Evolutionary conservation across 2,888 invertebrate species (phyloP).

Genomic region (Chromoteleia sp.): DNA sequence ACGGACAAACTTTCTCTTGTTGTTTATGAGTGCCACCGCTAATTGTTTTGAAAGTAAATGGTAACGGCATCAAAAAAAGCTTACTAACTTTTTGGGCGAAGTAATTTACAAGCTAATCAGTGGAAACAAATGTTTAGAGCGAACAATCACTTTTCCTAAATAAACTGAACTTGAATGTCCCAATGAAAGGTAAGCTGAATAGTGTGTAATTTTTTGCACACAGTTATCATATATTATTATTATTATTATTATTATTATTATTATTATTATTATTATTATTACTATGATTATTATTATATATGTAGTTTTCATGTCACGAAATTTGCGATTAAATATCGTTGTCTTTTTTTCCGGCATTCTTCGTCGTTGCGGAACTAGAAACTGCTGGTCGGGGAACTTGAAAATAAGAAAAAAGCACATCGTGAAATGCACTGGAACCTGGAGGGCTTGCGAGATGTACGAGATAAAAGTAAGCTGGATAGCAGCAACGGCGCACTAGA

Average conservation of each 20-base stretch:
- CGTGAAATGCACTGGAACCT: conserved; percentile 76
- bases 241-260: conserved; percentile 16
- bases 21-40: conserved; percentile 49
- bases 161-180: background rate
- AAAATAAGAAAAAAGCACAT: conserved; percentile 71
- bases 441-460: conserved; percentile 54
- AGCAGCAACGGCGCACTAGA: conserved; percentile 22
- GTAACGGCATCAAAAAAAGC: background rate
- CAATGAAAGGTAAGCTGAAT: background rate
- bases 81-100: too few species aligned
- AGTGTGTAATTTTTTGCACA: too few species aligned
- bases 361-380: conserved; percentile 67
- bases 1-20: conserved; percentile 20
- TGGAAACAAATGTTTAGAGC: too few species aligned
- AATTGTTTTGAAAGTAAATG: conserved; percentile 24
- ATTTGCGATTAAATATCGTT: conserved; percentile 70
- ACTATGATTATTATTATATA: too few species aligned
- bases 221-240: background rate
- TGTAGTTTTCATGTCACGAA: too few species aligned
- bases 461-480: conserved; percentile 64
- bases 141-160: too few species aligned
- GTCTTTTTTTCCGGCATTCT: conserved; percentile 66
- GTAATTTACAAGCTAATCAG: too few species aligned
- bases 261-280: too few species aligned
- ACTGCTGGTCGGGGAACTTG: conserved; percentile 73